Conservation (phyloP, 2,797 vertebrate species). For the Synaphobranchus kaupii region DNA sequence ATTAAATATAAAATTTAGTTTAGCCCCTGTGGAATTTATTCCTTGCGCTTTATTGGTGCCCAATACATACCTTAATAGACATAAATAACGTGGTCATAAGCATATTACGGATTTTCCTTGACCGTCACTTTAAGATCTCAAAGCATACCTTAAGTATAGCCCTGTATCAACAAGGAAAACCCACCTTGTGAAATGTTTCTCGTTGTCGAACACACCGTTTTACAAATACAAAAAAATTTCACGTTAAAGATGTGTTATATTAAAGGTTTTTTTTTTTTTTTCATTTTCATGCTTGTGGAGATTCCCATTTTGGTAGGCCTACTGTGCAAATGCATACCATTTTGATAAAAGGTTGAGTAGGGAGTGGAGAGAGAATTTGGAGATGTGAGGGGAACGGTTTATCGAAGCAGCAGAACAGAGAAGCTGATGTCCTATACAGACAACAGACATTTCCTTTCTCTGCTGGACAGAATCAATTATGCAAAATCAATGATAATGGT, state of each 20-base stretch:
- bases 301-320: neutral
- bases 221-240: no score
- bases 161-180: no score
- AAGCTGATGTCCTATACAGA: neutral
- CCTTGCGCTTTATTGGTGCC: no score
- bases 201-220: neutral
- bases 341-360: neutral
- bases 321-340: neutral
- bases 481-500: constrained; percentile 1
- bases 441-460: neutral
- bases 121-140: no score
- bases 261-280: no score
- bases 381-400: neutral
- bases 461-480: neutral
- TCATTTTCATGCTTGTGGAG: neutral
- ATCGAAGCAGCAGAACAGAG: neutral
- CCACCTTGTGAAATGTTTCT: neutral
- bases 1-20: neutral
- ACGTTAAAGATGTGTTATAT: no score
- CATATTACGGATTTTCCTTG: no score
- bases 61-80: no score
- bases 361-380: neutral
- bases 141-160: no score
- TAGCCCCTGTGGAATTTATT: neutral
- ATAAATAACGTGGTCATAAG: no score